Conservation (phyloP, 2,888 invertebrate species). For the Phlogophora meticulosa region DNA sequence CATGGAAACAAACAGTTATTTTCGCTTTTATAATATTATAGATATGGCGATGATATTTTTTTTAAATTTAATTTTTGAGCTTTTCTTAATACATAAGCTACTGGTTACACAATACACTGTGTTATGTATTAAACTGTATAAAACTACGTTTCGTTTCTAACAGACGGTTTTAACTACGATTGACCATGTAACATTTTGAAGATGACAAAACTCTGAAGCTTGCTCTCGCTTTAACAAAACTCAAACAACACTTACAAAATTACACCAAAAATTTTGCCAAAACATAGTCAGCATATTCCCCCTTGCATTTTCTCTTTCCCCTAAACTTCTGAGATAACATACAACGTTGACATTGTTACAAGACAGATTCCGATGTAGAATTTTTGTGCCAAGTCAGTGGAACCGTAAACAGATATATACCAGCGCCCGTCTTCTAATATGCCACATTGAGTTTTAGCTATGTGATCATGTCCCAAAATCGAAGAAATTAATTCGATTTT, state of each 20-base stretch:
- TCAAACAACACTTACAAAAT: slow-evolving; percentile 4
- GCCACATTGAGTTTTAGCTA: neutral
- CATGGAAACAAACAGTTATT: too few relatives aligned
- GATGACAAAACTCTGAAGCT: neutral
- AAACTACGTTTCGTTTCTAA: too few relatives aligned
- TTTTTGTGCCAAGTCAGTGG: slow-evolving; percentile 64
- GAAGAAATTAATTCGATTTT: too few relatives aligned
- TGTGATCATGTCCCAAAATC: too few relatives aligned
- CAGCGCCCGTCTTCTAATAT: neutral
- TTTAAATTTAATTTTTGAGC: too few relatives aligned
- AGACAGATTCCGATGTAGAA: slow-evolving; percentile 52
- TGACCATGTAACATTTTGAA: too few relatives aligned
- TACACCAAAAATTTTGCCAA: slow-evolving; percentile 28
- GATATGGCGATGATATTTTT: too few relatives aligned
- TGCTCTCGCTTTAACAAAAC: slow-evolving; percentile 4
- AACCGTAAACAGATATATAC: slow-evolving; percentile 51
- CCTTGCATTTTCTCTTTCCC: slow-evolving; percentile 19
- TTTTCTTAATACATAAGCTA: too few relatives aligned
- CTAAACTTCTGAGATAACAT: slow-evolving; percentile 63
- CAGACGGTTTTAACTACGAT: too few relatives aligned
- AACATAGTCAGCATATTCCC: slow-evolving; percentile 40
- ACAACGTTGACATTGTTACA: slow-evolving; percentile 66
- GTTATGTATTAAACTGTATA: too few relatives aligned
- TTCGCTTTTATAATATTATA: too few relatives aligned
- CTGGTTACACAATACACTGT: too few relatives aligned